Conservation (phyloP, 1,140 invertebrate species). For the Leptopilina boulardi region DNA sequence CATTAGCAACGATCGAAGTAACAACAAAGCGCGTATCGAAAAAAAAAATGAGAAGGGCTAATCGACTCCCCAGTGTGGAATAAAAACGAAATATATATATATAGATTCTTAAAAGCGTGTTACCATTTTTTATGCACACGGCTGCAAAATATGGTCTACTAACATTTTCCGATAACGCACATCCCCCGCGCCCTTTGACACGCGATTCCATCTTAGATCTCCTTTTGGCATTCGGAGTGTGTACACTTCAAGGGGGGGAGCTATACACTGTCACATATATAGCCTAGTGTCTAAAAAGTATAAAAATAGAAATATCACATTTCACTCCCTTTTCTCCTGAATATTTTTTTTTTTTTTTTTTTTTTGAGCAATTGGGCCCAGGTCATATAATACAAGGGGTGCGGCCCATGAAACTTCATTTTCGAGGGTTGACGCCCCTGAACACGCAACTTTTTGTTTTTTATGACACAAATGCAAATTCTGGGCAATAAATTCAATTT, state of each 20-base stretch:
- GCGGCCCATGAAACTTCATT: background rate
- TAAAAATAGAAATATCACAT: conserved; percentile 25
- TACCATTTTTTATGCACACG: conserved; percentile 30
- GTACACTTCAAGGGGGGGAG: background rate
- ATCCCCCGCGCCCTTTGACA: conserved; percentile 10
- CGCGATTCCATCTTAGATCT: conserved; percentile 23
- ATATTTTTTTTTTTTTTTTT: background rate
- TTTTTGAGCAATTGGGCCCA: background rate
- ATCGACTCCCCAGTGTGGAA: conserved; percentile 13
- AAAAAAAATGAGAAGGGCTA: conserved; percentile 5
- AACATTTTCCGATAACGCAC: conserved; percentile 22
- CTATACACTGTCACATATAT: background rate
- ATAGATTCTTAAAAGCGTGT: conserved; percentile 18
- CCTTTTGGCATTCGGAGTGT: background rate
- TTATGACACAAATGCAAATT: conserved; percentile 17
- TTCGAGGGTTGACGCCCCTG: conserved; percentile 7
- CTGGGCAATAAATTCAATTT: background rate
- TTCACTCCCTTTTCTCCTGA: background rate
- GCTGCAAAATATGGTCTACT: conserved; percentile 25
- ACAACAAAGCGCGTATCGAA: conserved; percentile 18
- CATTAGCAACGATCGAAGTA: conserved; percentile 13
- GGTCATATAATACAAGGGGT: background rate
- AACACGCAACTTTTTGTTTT: conserved; percentile 15
- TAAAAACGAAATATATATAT: conserved; percentile 2
- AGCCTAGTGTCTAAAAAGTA: background rate